Conservation (phyloP, 2,888 invertebrate genomes). For the Stomorhina lunata region DNA sequence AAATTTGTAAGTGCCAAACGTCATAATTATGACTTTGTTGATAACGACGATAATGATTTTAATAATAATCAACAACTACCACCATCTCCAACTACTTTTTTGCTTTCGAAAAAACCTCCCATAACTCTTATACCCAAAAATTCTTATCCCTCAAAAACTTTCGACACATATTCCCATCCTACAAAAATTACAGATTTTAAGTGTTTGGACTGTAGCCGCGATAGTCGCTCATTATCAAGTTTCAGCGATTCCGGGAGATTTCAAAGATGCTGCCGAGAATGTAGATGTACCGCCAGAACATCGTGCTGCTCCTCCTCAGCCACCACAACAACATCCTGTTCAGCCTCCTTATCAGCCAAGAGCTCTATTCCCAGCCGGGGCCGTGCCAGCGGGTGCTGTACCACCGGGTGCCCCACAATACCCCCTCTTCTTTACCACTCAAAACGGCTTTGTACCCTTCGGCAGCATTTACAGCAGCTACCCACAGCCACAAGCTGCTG, state of each 20-base stretch:
- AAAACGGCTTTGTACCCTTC: slow-evolving; percentile 79
- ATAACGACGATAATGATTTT: slow-evolving; percentile 36
- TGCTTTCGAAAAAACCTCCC: slow-evolving; percentile 47
- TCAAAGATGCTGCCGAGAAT: slow-evolving; percentile 70
- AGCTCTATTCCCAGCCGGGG: slow-evolving; percentile 62
- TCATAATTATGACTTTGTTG: slow-evolving; percentile 44
- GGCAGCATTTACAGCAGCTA: slow-evolving; percentile 70
- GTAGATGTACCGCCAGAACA: slow-evolving; percentile 70
- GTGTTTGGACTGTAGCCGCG: slow-evolving; percentile 28
- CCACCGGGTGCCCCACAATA: slow-evolving; percentile 68
- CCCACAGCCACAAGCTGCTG: slow-evolving; percentile 67
- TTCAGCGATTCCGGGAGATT: slow-evolving; percentile 66
- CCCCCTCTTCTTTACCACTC: slow-evolving; percentile 76
- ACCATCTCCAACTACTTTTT: slow-evolving; percentile 46
- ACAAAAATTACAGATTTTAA: slow-evolving; percentile 73
- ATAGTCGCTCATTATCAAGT: not conserved
- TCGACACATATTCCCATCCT: slow-evolving; percentile 37
- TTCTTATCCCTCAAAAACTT: slow-evolving; percentile 50
- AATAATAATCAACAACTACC: slow-evolving; percentile 43
- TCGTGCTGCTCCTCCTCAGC: slow-evolving; percentile 67
- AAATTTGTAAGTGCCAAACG: slow-evolving; percentile 74
- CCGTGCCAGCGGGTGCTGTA: too few relatives aligned
- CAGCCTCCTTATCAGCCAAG: slow-evolving; percentile 53
- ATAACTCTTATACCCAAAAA: slow-evolving; percentile 48
- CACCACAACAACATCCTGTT: slow-evolving; percentile 52